Conservation (phyloP, 37 sponge, comb jelly and placozoan genomes). For the Amphimedon queenslandica region DNA sequence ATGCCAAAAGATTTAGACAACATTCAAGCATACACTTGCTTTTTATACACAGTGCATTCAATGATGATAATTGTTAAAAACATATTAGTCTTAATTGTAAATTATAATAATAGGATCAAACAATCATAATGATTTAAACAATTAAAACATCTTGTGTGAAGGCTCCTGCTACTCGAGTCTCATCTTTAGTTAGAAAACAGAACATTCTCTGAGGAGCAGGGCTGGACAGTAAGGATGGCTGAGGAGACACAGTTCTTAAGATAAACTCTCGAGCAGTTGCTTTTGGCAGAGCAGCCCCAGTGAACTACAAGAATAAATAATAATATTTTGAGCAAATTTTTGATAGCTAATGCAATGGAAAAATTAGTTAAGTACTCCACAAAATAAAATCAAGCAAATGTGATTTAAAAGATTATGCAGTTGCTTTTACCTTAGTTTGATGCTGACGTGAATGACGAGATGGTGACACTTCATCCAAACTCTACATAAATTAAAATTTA, state of each 20-base stretch:
- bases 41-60: background rate
- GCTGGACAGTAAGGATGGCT: slow-evolving; percentile 36
- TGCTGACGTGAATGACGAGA: too few species aligned
- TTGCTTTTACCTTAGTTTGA: too few species aligned
- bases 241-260: slow-evolving; percentile 32
- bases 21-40: too few species aligned
- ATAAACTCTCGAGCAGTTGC: slow-evolving; percentile 66
- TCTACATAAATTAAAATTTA: too few species aligned
- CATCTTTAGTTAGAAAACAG: slow-evolving; percentile 56
- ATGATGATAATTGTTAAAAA: background rate
- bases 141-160: slow-evolving; percentile 54
- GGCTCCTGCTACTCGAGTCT: slow-evolving; percentile 87
- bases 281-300: slow-evolving; percentile 28
- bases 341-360: too few species aligned
- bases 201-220: slow-evolving; percentile 78
- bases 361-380: too few species aligned
- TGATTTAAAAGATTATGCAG: too few species aligned
- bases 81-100: background rate
- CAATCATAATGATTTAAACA: background rate
- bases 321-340: background rate
- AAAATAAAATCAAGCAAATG: too few species aligned
- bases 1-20: too few species aligned
- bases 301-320: background rate
- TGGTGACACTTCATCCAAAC: too few species aligned
- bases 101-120: background rate